Evolutionary conservation across 2,797 vertebrate species (phyloP).

Genomic region (Peromyscus aztecus): DNA sequence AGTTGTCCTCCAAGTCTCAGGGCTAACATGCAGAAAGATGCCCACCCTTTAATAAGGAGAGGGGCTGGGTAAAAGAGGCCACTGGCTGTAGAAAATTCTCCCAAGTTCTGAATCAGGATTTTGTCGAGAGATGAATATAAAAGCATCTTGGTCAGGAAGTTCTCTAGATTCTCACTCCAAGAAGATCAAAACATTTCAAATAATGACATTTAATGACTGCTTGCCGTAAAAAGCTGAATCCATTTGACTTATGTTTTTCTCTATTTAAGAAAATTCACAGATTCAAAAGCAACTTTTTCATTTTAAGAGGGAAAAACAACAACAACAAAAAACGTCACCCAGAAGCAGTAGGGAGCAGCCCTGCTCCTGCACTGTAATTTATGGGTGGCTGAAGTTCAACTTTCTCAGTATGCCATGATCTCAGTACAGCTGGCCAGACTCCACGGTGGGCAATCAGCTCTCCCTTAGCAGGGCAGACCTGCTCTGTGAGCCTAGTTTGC

Average conservation of each 20-base stretch:
- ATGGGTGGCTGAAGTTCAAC: slow-evolving; percentile 72
- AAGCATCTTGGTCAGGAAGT: not conserved
- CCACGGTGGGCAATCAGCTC: slow-evolving; percentile 61
- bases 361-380: slow-evolving; percentile 61
- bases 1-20: not conserved
- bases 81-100: not conserved
- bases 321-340: not conserved
- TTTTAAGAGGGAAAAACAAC: not conserved
- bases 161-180: not conserved
- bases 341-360: slow-evolving; percentile 63
- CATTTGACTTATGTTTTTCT: not conserved
- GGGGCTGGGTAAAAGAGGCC: not conserved
- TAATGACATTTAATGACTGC: slow-evolving; percentile 27
- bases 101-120: not conserved
- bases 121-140: not conserved
- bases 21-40: not conserved
- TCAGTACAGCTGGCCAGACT: slow-evolving; percentile 70
- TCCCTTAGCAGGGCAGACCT: slow-evolving; percentile 47
- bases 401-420: slow-evolving; percentile 75
- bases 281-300: slow-evolving; percentile 60
- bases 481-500: slow-evolving; percentile 49
- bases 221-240: slow-evolving; percentile 16
- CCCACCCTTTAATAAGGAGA: not conserved
- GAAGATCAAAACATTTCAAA: slow-evolving; percentile 21
- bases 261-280: slow-evolving; percentile 44